Base-by-base conservation (phyloP, 92 coral and sea anemone species). In the Epizoanthus illoricatus region DNA sequence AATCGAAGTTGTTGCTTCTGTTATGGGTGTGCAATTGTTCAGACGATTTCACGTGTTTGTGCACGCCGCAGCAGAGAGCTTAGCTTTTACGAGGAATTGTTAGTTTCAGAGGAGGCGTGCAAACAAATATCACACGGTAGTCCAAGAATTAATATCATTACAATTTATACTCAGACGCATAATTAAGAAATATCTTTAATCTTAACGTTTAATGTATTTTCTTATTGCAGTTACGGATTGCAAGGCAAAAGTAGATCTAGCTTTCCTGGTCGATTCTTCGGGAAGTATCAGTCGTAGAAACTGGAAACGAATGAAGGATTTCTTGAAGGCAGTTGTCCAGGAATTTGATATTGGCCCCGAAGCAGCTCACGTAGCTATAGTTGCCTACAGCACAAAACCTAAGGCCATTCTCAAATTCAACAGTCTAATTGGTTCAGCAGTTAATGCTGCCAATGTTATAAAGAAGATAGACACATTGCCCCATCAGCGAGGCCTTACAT, bases 271-370 rank as follows among this genome's bases (percentile, higher is more conserved):
- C n/a, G 81, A 76, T 62, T 76, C 81, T 18, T 76, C 81, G 36
- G 81, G 81, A 61, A 76, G 81, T 65, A 76, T 76, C 59, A 76
- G 81, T 62, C 81, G 81, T 39, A 76, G 69, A 76, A 76, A 76
- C 58, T 76, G 81, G 81, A 76, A 62, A 21, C 81, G 81, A 61
- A 76, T 76, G 81, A 76, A 76, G 17, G 40, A 19, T 3, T 76
- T 76, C 71, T 76, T 76, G 59, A 76, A 61, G 58, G 81, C 81
- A 41, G 47, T 76, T 2, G 10, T 76, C 33, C 57, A 76, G n/a
- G 81, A 76, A 36, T 76, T 76, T 41, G 71, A 76, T 18, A 15
- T 76, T 15, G 81, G 81, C 49, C 81, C 81, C 54, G 70, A 76
- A n/a, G 81, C 81, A 36, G 81, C 81, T 19, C 81, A 60, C 24